Conservation (phyloP, 2,113 vertebrate genomes). For the Myrmecobius fasciatus region DNA sequence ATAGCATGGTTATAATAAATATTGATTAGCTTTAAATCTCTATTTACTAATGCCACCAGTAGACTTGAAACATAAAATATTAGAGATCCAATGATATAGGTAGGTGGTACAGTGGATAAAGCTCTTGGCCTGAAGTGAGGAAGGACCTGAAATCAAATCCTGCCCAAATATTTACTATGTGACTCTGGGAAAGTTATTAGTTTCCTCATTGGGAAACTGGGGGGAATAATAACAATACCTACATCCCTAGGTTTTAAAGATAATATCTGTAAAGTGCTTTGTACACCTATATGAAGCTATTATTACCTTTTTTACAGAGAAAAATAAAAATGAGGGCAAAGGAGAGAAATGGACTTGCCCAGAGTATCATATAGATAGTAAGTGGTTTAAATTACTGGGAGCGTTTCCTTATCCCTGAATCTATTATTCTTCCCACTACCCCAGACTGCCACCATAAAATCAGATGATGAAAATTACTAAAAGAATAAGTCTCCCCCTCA, state of each 20-base stretch:
- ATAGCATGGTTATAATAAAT: neutral
- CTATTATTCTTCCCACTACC: neutral
- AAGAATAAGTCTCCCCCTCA: neutral
- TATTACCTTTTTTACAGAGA: neutral
- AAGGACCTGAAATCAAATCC: neutral
- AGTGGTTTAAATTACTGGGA: neutral
- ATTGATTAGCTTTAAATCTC: no score
- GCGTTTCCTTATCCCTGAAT: neutral
- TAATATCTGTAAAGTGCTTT: neutral
- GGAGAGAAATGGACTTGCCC: neutral
- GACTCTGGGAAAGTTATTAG: neutral
- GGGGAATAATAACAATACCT: neutral
- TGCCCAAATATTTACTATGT: neutral
- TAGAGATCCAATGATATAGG: neutral
- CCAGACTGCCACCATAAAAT: neutral
- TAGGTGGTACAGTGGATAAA: neutral
- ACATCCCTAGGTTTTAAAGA: neutral
- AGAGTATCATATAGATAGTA: neutral
- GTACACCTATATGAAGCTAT: neutral
- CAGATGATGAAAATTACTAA: neutral
- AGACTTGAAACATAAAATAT: neutral
- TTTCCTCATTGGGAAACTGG: neutral
- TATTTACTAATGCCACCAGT: no score
- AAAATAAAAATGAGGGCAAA: neutral
- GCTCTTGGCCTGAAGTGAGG: neutral